Evolutionary conservation across 2,113 vertebrate species (phyloP), one percentile per base, ranked within the genome.

Genomic region (Caranx melampygus): DNA sequence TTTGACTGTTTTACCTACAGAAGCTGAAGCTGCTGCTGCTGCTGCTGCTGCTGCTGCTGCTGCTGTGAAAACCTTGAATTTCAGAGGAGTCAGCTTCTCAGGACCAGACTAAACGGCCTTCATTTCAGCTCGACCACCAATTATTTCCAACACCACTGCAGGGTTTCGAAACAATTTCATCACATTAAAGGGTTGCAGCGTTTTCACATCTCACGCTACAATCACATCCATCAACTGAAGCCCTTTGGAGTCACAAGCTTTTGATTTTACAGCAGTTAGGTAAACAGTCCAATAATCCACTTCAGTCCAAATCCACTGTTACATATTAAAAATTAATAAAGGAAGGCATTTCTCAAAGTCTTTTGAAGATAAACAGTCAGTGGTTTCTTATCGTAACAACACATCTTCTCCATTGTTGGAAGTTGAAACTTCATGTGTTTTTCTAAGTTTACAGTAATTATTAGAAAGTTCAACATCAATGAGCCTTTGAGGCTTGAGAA

Each of bases 211-310:
- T 58, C 31, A 54, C 11, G 57, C 37, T 34, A 66, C 57, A 64
- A 60, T 82, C 71, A 73, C 37, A 75, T 71, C 13, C 20, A 72
- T 76, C 34, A 72, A 61, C 11, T 55, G 31, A 72, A 67, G 54
- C 58, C 33, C 37, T 60, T 49, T 78, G 66, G 4, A 75, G 42
- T 66, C 54, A 66, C 55, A 65, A 34, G n/a, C 13, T 31, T 64
- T 81, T 57, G 16, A 66, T 44, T 34, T 64, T 18, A 37, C 49
- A 51, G 58, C 9, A 59, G 18, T 65, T 65, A 11, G 42, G 3
- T 65, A 21, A 65, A 35, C 9, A 70, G 12, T 55, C 37, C 65
- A 78, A 34, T 55, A 45, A 68, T 45, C 20, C 13, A 59, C 18
- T 44, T 45, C 0, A 42, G 44, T 59, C n/a, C 1, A 72, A 49